Evolutionary conservation across 2,797 vertebrate genomes (phyloP).

Genomic region (Pipistrellus pipistrellus): DNA sequence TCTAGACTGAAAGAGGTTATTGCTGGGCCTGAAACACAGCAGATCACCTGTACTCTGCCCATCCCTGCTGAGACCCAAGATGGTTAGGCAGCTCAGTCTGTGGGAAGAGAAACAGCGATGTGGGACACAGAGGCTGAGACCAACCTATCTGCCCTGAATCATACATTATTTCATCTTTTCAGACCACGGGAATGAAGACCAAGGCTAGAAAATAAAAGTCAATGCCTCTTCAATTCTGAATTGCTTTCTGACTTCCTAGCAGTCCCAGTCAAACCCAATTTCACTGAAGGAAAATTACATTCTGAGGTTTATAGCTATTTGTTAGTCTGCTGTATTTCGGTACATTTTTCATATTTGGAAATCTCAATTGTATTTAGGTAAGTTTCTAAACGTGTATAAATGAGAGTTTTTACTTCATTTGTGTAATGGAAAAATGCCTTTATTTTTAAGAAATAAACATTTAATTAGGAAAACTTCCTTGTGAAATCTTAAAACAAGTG

Average conservation of each 20-base stretch:
- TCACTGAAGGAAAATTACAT: neutral
- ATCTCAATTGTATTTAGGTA: neutral
- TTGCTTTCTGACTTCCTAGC: neutral
- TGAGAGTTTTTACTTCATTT: neutral
- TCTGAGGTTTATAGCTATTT: neutral
- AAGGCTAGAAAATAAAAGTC: neutral
- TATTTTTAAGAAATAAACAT: slow-evolving; percentile 50
- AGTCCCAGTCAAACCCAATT: slow-evolving; percentile 20
- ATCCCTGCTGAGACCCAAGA: neutral
- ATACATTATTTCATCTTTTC: neutral
- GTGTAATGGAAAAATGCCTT: slow-evolving; percentile 16
- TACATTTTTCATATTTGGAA: neutral
- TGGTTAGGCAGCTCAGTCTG: neutral
- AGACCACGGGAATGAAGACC: neutral
- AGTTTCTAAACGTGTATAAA: slow-evolving; percentile 26
- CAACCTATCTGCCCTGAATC: neutral
- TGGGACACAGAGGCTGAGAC: neutral
- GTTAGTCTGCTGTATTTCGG: neutral
- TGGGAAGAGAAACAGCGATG: neutral
- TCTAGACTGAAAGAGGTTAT: slow-evolving; percentile 10
- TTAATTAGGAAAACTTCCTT: slow-evolving; percentile 17
- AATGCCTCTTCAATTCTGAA: slow-evolving; percentile 12
- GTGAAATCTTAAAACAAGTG: slow-evolving; percentile 39
- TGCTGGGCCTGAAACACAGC: neutral
- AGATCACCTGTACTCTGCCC: neutral